Evolutionary conservation across 2,888 invertebrate genomes (phyloP), one percentile per base, ranked within the genome.

Genomic region (Andrena camellia): DNA sequence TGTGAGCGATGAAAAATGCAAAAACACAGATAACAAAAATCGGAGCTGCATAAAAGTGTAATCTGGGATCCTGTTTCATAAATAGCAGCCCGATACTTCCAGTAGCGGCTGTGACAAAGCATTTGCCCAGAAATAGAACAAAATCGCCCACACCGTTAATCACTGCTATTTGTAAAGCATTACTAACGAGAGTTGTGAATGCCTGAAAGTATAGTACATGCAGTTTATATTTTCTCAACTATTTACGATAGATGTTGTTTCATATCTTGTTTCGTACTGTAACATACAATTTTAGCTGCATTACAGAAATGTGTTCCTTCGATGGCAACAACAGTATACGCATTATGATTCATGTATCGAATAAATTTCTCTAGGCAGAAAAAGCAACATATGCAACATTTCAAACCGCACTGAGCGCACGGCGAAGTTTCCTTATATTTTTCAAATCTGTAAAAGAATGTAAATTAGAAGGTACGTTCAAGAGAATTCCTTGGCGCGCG

Each of bases 141-240:
- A 99, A 98, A 94, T 98, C 98, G 5, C 99, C 99, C 62, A 98
- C 96, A 88, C 97, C 97, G 94, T 99, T 99, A 76, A 99, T 97
- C 0, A 98, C 97, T 0, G 98, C 97, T 86, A 99, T 97, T 95
- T 98, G 97, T 54, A 99, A 94, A 0, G 97, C 97, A 94, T 98
- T 98, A 92, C 96, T 96, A 57, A 97, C 96, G 89, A 98, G 95
- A 1, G 97, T 97, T 91, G 96, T 96, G 94, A 98, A 98, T 23
- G 98, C 98, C 98, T 98, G 92, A 54, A 94, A 94, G 78, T 75
- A 69, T 13, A 42, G 73, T 48, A 13, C 71, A 54, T 42, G 54
- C 35, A 63, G 23, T 42, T 33, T 50, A 59, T 69, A 66, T 31
- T 66, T 60, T 29, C 10, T 2, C 23, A 54, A 60, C 10, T 74